Evolutionary conservation across 2,888 invertebrate genomes (phyloP).

Genomic region (Caenorhabditis sp.): DNA sequence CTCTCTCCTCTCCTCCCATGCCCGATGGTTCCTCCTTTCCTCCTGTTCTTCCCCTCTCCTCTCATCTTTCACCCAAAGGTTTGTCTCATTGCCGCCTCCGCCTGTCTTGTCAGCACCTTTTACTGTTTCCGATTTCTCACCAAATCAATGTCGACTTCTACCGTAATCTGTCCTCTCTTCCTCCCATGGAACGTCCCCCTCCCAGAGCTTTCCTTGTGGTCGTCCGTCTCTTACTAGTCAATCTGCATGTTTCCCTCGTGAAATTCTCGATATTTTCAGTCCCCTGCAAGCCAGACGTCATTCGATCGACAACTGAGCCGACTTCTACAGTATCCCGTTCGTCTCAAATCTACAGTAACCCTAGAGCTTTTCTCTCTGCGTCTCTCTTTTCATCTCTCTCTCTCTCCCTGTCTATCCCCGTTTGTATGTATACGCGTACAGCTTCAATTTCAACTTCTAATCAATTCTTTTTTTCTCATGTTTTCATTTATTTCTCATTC

Average conservation of each 20-base stretch:
- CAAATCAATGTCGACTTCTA: conserved; percentile 47
- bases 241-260: neutral
- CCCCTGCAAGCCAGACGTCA: conserved; percentile 70
- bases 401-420: conserved; percentile 30
- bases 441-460: conserved; percentile 1
- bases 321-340: neutral
- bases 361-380: conserved; percentile 22
- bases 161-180: conserved; percentile 39
- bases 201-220: conserved; percentile 41
- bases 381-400: conserved; percentile 10
- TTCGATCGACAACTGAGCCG: conserved; percentile 64
- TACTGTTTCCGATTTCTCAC: conserved; percentile 15
- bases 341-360: conserved; percentile 6
- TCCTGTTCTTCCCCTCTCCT: too few species aligned
- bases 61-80: conserved; percentile 32
- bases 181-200: neutral
- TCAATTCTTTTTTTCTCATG: neutral
- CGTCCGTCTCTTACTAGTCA: conserved; percentile 7
- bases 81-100: conserved; percentile 26
- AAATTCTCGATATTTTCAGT: conserved; percentile 53
- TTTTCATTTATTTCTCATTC: conserved; percentile 1
- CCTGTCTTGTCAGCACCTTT: conserved; percentile 31
- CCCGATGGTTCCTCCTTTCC: conserved; percentile 14
- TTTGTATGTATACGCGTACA: conserved; percentile 60
- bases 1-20: neutral